Base-by-base conservation (phyloP, 2,113 vertebrate genomes). In the Heterochromis multidens region DNA sequence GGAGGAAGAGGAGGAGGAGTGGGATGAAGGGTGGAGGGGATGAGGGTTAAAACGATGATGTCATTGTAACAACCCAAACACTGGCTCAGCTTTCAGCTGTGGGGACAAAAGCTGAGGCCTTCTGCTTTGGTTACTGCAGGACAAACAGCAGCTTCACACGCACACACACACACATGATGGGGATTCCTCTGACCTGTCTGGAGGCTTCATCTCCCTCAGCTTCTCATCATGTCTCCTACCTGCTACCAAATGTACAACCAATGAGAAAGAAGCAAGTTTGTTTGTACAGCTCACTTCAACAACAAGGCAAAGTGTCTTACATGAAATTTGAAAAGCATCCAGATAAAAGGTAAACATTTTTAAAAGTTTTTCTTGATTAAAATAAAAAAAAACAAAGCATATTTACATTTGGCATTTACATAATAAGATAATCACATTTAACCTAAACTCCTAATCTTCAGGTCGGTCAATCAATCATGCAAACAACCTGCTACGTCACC, bases 21-120 rank as follows among this genome's bases (percentile, higher is more conserved):
- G 19, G 29, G 56, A n/a, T 59, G 79, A 60, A 3, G 12, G 21
- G 21, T 1, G 43, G 81, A 40, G 74, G 84, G 33, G 83, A 56
- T 57, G 76, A 67, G 63, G 63, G 76, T 70, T 54, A 82, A 63
- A 85, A 74, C 33, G 82, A 91, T 96, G 95, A 95, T 93, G 94
- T 95, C 93, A 96, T 89, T 57, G 86, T 80, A 67, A 85, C 92
- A 92, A 83, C 88, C 87, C 89, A 92, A 90, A 93, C 90, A 89
- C 49, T 63, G 90, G 91, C 91, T 92, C 87, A 43, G 83, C 81
- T 91, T 92, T 94, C 92, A 86, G 76, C 82, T 17, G 79, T 84
- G 83, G 60, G 89, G 80, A 82, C 84, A 59, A 88, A 89, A 23
- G 80, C 83, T 70, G 85, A 79, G 70, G 67, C 81, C 79, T 79